These are phyloP conservation scores for Bacillus rossius DNA, from an alignment of 1,140 invertebrate genomes.

Conservation along the genomic window DNA sequence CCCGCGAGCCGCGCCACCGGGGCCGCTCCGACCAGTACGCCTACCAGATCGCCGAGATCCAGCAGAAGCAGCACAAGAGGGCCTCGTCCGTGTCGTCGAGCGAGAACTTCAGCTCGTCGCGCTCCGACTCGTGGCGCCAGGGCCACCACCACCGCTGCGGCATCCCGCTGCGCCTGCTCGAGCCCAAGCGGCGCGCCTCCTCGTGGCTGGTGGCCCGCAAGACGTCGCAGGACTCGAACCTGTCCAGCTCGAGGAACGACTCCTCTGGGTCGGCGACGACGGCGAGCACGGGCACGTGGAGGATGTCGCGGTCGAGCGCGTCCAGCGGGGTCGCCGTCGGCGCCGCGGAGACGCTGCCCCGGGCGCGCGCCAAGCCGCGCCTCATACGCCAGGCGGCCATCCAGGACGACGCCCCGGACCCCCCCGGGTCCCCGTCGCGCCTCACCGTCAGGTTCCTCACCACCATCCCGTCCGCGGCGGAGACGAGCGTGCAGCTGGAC, in stretches of 20 bases:
- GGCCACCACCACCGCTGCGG: slow-evolving; percentile 60
- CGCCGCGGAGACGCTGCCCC: slow-evolving; percentile 19
- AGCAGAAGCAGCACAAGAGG: slow-evolving; percentile 65
- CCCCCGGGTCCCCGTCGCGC: slow-evolving; percentile 53
- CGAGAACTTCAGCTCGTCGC: slow-evolving; percentile 81
- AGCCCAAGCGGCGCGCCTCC: slow-evolving; percentile 69
- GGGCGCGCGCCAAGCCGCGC: slow-evolving; percentile 50
- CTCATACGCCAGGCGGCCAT: slow-evolving; percentile 52
- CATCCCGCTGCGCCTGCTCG: slow-evolving; percentile 64
- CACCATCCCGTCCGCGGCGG: slow-evolving; percentile 77
- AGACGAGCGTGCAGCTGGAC: slow-evolving; percentile 67
- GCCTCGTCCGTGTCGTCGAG: slow-evolving; percentile 81
- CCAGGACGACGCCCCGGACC: slow-evolving; percentile 47
- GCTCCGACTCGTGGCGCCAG: slow-evolving; percentile 75
- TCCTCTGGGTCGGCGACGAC: slow-evolving; percentile 81
- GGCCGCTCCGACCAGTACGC: slow-evolving; percentile 62
- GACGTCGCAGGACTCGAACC: slow-evolving; percentile 83
- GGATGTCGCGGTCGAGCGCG: slow-evolving; percentile 70
- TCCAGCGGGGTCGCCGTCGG: slow-evolving; percentile 33
- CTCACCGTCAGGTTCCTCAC: slow-evolving; percentile 61
- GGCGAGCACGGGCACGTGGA: slow-evolving; percentile 79
- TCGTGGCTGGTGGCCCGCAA: slow-evolving; percentile 85
- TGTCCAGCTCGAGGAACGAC: slow-evolving; percentile 81
- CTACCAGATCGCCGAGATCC: slow-evolving; percentile 73
- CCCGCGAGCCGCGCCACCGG: slow-evolving; percentile 18